Evolutionary conservation across 2,888 invertebrate species (phyloP), one percentile per base, ranked within the genome.

Genomic region (Eledone cirrhosa): DNA sequence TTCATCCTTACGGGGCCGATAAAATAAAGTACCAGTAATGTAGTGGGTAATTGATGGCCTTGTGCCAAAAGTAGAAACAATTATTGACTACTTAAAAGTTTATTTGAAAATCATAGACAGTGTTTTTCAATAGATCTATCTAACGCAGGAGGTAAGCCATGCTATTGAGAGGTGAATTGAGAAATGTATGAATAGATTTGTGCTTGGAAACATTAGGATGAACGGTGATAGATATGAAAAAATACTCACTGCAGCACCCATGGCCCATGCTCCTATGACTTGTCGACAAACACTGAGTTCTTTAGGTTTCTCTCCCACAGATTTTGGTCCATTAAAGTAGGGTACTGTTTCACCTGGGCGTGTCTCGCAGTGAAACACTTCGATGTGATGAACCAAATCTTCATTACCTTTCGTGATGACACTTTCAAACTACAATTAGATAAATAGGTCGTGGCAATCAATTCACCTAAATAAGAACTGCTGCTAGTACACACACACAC

Each of bases 231-330:
- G n/a, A 1, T 31, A n/a, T 33, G n/a, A 33, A 41, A 72, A 41
- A 11, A 5, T n/a, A 72, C 72, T 72, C 82, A 91, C 92, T 85
- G 87, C 83, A 19, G 99, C 99, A 0, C 99, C 99, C 98, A 99
- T 99, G 0, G 99, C 99, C 99, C 99, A 99, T 0, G 97, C 98
- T 0, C 96, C 96, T 83, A 97, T 92, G 0, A 98, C 97, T 91
- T 95, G 93, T 84, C 94, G 94, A 88, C 96, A 96, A 19, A 94
- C 94, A 90, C 95, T 94, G 0, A 97, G 94, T 81, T 93, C 93
- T 78, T 92, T 91, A 0, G 99, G 98, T 80, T 88, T 88, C 4
- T 85, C 86, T 53, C 94, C 88, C 76, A 94, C 93, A 84, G 95
- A 94, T 88, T 99, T 99, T 69, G 95, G 94, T 0, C 97, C 98